Conservation (phyloP, 2,113 vertebrate species). For the Steatornis caripensis region DNA sequence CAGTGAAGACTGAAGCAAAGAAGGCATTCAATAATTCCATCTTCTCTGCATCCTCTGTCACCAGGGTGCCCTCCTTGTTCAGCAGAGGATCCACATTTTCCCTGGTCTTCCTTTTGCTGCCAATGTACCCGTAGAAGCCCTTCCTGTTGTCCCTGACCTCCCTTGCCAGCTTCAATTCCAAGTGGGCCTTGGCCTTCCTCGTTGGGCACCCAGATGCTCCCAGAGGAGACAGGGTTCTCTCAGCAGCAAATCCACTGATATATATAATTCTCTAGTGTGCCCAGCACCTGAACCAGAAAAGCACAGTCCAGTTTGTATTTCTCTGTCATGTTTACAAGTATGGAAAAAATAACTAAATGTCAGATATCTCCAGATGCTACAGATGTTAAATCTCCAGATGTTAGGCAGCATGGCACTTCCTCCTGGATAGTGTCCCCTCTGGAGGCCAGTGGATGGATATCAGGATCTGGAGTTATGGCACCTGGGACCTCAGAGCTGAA, state of each 20-base stretch:
- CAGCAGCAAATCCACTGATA: neutral
- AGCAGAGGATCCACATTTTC: too few relatives aligned
- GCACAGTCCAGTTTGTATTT: neutral
- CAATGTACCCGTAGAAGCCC: too few relatives aligned
- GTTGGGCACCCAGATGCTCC: neutral
- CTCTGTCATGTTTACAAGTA: neutral
- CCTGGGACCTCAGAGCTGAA: neutral
- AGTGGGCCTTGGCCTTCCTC: too few relatives aligned
- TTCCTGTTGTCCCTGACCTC: too few relatives aligned
- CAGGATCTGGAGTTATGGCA: neutral
- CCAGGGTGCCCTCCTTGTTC: too few relatives aligned
- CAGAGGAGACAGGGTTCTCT: neutral
- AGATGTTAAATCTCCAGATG: neutral
- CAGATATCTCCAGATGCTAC: neutral
- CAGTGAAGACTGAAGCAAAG: too few relatives aligned
- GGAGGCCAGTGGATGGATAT: too few relatives aligned
- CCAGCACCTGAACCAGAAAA: neutral
- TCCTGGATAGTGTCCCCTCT: neutral
- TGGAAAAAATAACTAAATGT: neutral
- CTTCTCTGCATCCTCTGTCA: too few relatives aligned
- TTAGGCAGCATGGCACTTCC: neutral
- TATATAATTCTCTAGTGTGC: neutral
- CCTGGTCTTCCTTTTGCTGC: too few relatives aligned
- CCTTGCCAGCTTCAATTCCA: too few relatives aligned
- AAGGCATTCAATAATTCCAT: too few relatives aligned